Base-by-base conservation (phyloP, 1,140 invertebrate species). In the Panagrolaimus sp. region DNA sequence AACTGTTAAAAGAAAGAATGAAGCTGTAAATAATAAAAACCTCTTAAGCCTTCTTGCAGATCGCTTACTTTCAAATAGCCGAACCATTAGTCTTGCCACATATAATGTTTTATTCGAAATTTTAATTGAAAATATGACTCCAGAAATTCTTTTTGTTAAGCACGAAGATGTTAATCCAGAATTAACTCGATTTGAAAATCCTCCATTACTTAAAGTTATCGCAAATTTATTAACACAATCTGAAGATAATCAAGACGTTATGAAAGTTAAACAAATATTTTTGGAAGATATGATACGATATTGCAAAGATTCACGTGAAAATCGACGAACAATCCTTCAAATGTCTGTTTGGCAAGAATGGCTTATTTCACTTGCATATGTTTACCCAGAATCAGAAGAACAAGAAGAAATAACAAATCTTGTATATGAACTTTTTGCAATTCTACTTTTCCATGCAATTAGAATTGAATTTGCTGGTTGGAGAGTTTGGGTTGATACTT, bases 271-370 rank as follows among this genome's bases (percentile, higher is more conserved):
- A 73, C 95, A 93, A 82, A 85, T 94, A 9, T 99, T 98, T 84
- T 88, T 99, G 3, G 93, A 92, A 14, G 95, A 98, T 84, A 93
- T 98, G 89, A 98, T 93, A 5, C 86, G 95, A 65, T 85, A 98
- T 16, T 98, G 95, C 84, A 96, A 94, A 81, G 95, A 95, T 83
- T 97, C 95, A 83, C 87, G 93, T 20, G 95, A 99, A 83, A 99
- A 99, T 85, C 85, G 96, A 63, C 83, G 87, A 72, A 98, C 92
- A 0, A 92, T 98, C 1, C 86, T 99, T 13, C 96, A 99, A 86
- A 98, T 98, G 96, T 98, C 94, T 7, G 96, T 99, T 0, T 99
- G 96, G 96, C 96, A 99, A 86, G 95, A 99, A 83, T 99, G 96
- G 96, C 86, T 99, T 1, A 98, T 99, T 76, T 93, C 93, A 5